Evolutionary conservation across 2,797 vertebrate species (phyloP).

Genomic region (Merluccius polli): DNA sequence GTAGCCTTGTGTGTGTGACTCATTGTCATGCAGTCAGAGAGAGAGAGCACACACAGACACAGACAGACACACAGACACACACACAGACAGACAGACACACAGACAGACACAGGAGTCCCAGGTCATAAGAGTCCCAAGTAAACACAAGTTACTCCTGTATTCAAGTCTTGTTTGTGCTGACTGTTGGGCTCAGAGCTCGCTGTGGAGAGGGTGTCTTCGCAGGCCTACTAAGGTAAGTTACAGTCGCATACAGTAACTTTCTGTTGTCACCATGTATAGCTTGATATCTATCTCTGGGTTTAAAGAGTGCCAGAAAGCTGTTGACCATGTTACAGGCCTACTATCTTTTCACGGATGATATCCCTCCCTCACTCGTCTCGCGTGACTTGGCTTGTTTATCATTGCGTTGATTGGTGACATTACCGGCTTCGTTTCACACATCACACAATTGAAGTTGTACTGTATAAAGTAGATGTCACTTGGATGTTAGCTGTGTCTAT

Average conservation of each 20-base stretch:
- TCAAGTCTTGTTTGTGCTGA: not conserved
- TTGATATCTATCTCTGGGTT: too few relatives aligned
- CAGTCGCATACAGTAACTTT: not conserved
- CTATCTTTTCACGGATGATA: too few relatives aligned
- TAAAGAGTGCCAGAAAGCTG: too few relatives aligned
- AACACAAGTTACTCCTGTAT: not conserved
- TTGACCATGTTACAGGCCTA: too few relatives aligned
- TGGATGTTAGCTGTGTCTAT: not conserved
- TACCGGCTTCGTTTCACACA: too few relatives aligned
- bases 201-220: not conserved
- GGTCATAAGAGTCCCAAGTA: not conserved
- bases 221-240: not conserved
- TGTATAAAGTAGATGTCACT: not conserved
- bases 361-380: too few relatives aligned
- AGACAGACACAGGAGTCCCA: not conserved
- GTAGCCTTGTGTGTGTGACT: not conserved
- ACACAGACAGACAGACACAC: not conserved
- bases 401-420: too few relatives aligned
- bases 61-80: not conserved
- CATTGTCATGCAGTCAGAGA: slow-evolving; percentile 3
- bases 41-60: too few relatives aligned
- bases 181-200: not conserved
- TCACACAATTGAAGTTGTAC: not conserved
- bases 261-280: not conserved
- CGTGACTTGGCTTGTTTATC: too few relatives aligned